Evolutionary conservation across 1,140 invertebrate species (phyloP), one percentile per base, ranked within the genome.

Genomic region (Maconellicoccus hirsutus): DNA sequence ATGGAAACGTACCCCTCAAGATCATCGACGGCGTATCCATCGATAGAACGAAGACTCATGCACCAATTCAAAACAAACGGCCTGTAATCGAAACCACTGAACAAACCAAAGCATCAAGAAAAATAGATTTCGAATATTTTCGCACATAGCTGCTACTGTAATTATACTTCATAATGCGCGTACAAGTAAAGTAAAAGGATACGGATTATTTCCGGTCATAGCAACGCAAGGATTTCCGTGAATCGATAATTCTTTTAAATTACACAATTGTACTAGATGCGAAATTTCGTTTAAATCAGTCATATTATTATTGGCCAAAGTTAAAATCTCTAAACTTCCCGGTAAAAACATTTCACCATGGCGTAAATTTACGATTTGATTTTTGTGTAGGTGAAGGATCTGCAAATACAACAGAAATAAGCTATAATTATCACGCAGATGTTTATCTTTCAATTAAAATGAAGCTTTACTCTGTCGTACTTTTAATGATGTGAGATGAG

Each of bases 1-100:
- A n/a, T n/a, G n/a, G n/a, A n/a, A n/a, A n/a, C n/a, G n/a, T n/a
- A 92, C 90, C 89, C 91, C 84, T 96, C 93, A 76, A 94, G 89
- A 61, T 92, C 89, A 79, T 90, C 89, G 69, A 96, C 89, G 70
- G 89, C 85, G 80, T 88, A 92, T 42, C 92, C 93, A 82, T 96
- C 94, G 59, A 96, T 87, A 16, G 89, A 85, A 79, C 90, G 89
- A 1, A 96, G 84, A 78, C 85, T 89, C 83, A 92, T 86, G 79
- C 92, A 92, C 93, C 93, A 96, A 81, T 95, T 96, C 71, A 95
- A 86, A 72, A 95, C 84, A 83, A 92, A 96, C 59, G 93, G 93
- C 73, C 93, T 85, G 81, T 94, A 93, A 79, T 95, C 91, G 82
- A 94, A 94, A 33, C 88, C 71, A 27, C 71, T 70, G 19, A 25